phyloP scores from a whole-genome alignment of 2,888 invertebrate species.

The Apamea epomidion region DNA sequence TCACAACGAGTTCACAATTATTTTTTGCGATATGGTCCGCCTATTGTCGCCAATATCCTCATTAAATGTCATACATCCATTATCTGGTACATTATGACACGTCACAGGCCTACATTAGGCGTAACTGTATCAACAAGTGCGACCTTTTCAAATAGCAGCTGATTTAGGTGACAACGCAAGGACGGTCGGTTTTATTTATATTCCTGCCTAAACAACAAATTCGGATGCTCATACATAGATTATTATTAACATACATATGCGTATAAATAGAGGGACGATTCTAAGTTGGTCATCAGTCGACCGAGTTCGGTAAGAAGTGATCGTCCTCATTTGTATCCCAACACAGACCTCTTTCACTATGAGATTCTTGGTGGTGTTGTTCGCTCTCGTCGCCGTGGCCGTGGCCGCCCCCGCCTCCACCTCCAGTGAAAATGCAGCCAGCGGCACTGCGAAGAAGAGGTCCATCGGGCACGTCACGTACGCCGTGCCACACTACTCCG shows the following conservation, averaged over 20 bases:
- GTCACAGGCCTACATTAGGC: slow-evolving; percentile 52
- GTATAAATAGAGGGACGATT: slow-evolving; percentile 82
- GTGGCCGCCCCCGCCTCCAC: slow-evolving; percentile 70
- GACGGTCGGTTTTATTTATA: slow-evolving; percentile 77
- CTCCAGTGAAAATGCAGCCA: slow-evolving; percentile 8
- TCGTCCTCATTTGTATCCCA: slow-evolving; percentile 74
- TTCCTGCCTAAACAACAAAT: slow-evolving; percentile 72
- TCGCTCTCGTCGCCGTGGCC: slow-evolving; percentile 77
- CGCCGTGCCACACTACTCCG: slow-evolving; percentile 82
- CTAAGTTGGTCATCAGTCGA: slow-evolving; percentile 77
- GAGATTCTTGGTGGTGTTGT: slow-evolving; percentile 86
- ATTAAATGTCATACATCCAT: slow-evolving; percentile 76
- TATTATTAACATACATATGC: slow-evolving; percentile 69
- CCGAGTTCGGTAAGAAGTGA: slow-evolving; percentile 80
- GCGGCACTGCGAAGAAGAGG: slow-evolving; percentile 70
- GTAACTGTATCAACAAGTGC: slow-evolving; percentile 59
- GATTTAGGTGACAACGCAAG: slow-evolving; percentile 74
- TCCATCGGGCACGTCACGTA: slow-evolving; percentile 73
- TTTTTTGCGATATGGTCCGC: slow-evolving; percentile 65
- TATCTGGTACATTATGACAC: slow-evolving; percentile 50
- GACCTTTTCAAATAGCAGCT: slow-evolving; percentile 65
- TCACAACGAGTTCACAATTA: slow-evolving; percentile 65
- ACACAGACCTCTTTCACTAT: slow-evolving; percentile 85
- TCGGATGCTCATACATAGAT: slow-evolving; percentile 74
- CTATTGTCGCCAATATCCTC: slow-evolving; percentile 57